Percentiles rank a stretch among this genome's conserved stretches.
Conservation (phyloP, 1,140 invertebrate species). For the Listronotus oregonensis region DNA sequence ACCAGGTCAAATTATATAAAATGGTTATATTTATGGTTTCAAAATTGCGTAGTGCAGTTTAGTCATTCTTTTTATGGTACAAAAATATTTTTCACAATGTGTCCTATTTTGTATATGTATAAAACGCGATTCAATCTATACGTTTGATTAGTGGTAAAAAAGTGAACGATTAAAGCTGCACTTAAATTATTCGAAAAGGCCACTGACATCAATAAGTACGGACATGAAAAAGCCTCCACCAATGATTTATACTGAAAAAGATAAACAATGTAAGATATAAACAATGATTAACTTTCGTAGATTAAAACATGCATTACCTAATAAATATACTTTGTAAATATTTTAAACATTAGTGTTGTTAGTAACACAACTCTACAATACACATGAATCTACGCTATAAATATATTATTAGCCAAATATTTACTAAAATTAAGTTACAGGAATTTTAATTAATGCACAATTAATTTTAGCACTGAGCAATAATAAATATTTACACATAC, state of each 20-base stretch:
- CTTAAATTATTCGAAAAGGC: slow-evolving; percentile 37
- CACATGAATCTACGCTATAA: slow-evolving; percentile 14
- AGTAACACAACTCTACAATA: slow-evolving; percentile 5
- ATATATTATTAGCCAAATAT: slow-evolving; percentile 9
- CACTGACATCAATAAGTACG: slow-evolving; percentile 50
- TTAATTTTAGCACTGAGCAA: slow-evolving; percentile 1
- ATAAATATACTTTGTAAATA: background rate
- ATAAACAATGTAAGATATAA: slow-evolving; percentile 41
- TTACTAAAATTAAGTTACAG: background rate
- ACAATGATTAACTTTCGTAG: background rate
- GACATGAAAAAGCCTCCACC: slow-evolving; percentile 53
- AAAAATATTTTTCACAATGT: slow-evolving; percentile 27
- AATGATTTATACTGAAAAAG: slow-evolving; percentile 55
- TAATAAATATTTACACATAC: slow-evolving; percentile 1
- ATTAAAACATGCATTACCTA: slow-evolving; percentile 5
- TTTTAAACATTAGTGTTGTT: background rate
- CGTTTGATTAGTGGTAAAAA: background rate
- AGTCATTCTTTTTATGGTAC: slow-evolving; percentile 26
- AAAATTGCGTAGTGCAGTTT: slow-evolving; percentile 28
- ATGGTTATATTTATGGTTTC: background rate
- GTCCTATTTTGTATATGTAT: no score
- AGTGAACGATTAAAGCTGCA: slow-evolving; percentile 36
- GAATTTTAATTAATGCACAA: background rate
- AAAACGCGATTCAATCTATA: background rate
- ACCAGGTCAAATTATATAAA: slow-evolving; percentile 5